Evolutionary conservation across 2,113 vertebrate genomes (phyloP).

Genomic region (Clarias magur): DNA sequence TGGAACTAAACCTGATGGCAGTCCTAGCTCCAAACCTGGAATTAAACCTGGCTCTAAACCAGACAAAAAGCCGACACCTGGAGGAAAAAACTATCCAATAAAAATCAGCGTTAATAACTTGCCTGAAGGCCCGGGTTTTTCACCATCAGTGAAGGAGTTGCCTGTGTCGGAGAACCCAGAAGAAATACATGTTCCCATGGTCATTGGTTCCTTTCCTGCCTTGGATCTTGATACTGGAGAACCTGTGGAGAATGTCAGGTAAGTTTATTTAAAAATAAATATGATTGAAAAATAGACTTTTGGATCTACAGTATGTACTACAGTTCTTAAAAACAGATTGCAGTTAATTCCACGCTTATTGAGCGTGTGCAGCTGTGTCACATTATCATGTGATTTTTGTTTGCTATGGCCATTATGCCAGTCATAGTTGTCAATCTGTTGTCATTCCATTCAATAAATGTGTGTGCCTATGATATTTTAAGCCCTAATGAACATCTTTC

Average conservation of each 20-base stretch:
- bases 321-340: background rate
- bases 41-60: slow-evolving; percentile 34
- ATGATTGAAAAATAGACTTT: background rate
- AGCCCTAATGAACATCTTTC: no score
- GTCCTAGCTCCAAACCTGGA: slow-evolving; percentile 31
- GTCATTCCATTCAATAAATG: no score
- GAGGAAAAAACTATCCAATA: slow-evolving; percentile 66
- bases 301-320: background rate
- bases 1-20: background rate
- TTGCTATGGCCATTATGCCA: no score
- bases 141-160: slow-evolving; percentile 67
- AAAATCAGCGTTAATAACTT: slow-evolving; percentile 78
- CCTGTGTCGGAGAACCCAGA: slow-evolving; percentile 68
- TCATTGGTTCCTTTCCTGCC: slow-evolving; percentile 75
- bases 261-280: slow-evolving; percentile 28
- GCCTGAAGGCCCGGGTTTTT: slow-evolving; percentile 78
- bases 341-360: background rate
- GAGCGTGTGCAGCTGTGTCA: background rate
- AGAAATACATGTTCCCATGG: slow-evolving; percentile 54
- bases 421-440: no score
- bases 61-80: slow-evolving; percentile 34
- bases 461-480: no score
- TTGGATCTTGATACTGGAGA: slow-evolving; percentile 81
- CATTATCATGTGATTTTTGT: no score
- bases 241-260: slow-evolving; percentile 82